These are phyloP conservation scores for Labeo calbasu DNA, from an alignment of 2,797 vertebrate genomes.

Conservation along the genomic window DNA sequence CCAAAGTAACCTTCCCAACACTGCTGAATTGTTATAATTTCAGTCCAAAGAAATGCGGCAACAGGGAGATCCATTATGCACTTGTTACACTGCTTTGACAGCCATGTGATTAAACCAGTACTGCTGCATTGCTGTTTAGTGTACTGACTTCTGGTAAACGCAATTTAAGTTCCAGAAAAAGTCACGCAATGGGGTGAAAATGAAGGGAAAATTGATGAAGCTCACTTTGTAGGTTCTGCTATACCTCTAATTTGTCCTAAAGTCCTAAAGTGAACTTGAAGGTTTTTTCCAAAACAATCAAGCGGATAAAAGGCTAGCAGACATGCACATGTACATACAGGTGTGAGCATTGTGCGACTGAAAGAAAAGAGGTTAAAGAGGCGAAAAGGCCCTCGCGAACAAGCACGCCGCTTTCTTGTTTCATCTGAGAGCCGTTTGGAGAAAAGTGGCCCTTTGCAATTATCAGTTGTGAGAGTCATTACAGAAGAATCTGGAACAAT, in stretches of 20 bases:
- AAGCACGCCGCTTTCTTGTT: not conserved
- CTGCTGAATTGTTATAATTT: not conserved
- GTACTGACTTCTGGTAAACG: not conserved
- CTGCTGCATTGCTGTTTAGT: not conserved
- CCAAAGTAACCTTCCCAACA: too few relatives aligned
- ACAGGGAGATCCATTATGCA: not conserved
- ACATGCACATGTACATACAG: conserved; percentile 1
- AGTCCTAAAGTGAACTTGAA: not conserved
- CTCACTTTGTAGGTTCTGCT: not conserved
- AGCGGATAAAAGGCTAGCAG: not conserved
- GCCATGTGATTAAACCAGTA: conserved; percentile 42
- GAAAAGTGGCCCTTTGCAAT: conserved; percentile 66
- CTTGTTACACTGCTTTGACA: conserved; percentile 3
- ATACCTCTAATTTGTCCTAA: not conserved
- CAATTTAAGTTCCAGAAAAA: not conserved
- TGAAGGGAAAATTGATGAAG: not conserved
- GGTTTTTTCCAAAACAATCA: not conserved
- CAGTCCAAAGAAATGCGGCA: not conserved
- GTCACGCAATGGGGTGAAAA: not conserved
- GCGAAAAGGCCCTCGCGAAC: not conserved
- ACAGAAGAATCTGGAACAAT: conserved; percentile 76
- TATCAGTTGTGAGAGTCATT: conserved; percentile 78
- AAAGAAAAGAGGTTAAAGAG: conserved; percentile 7
- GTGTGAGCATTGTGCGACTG: conserved; percentile 14
- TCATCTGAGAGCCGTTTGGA: conserved; percentile 39